A percentile compares a stretch with the other conserved stretches of the same genome.
These are phyloP conservation scores for Pleuronectes platessa DNA, from an alignment of 2,113 vertebrate species.

Conservation along the genomic window DNA sequence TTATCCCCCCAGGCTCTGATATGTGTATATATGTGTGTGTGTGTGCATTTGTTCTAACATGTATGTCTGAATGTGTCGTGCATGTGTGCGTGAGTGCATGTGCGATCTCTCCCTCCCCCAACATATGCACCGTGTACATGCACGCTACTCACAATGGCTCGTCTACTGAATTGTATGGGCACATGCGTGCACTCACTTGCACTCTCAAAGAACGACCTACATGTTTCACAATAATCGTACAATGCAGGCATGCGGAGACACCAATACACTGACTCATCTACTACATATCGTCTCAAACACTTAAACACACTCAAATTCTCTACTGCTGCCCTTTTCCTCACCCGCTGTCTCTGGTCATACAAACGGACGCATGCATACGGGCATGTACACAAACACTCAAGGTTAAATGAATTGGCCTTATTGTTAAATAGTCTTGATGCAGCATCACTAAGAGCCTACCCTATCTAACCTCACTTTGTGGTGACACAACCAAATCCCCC, in stretches of 20 bases:
- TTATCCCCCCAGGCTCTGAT: conserved; percentile 60
- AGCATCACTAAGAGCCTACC: conserved; percentile 32
- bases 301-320: conserved; percentile 13
- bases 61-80: conserved; percentile 39
- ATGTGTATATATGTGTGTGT: conserved; percentile 35
- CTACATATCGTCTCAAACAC: conserved; percentile 37
- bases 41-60: conserved; percentile 7
- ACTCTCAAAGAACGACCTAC: conserved; percentile 72
- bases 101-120: conserved; percentile 40
- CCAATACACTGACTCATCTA: conserved; percentile 59
- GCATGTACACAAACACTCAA: background rate
- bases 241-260: conserved; percentile 42
- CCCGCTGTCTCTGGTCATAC: conserved; percentile 8
- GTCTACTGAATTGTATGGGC: conserved; percentile 49
- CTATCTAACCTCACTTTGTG: conserved; percentile 56
- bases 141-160: conserved; percentile 55
- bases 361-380: conserved; percentile 18
- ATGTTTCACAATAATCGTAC: conserved; percentile 66
- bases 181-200: conserved; percentile 66
- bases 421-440: conserved; percentile 46
- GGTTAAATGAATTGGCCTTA: background rate
- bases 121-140: conserved; percentile 62
- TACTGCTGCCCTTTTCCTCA: conserved; percentile 27
- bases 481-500: conserved; percentile 63
- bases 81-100: conserved; percentile 37